Conservation (phyloP, 2,113 vertebrate species). For the Cyanoramphus novaezelandiae region DNA sequence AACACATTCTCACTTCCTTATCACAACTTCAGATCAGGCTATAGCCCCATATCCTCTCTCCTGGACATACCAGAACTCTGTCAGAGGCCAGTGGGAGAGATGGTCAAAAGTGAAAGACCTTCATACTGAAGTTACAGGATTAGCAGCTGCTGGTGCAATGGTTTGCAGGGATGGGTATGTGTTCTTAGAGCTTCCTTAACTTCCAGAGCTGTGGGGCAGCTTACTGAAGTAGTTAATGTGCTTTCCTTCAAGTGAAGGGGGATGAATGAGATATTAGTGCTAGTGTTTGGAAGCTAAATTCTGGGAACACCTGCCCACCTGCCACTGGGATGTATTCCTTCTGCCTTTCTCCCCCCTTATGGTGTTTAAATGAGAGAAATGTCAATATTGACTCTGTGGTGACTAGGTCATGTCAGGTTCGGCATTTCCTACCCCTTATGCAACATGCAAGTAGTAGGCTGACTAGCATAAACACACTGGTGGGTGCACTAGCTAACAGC, state of each 20-base stretch:
- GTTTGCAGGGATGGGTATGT: neutral
- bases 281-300: neutral
- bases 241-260: neutral
- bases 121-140: neutral
- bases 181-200: neutral
- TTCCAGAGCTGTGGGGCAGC: neutral
- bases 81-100: neutral
- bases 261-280: neutral
- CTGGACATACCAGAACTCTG: neutral
- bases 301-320: neutral
- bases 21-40: neutral
- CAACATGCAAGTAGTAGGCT: neutral
- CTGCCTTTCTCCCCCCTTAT: neutral
- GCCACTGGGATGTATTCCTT: neutral
- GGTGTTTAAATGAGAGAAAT: neutral
- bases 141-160: neutral
- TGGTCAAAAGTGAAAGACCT: neutral
- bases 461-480: neutral
- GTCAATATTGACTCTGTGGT: slow-evolving; percentile 17
- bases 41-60: neutral
- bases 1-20: neutral
- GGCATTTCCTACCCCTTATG: neutral
- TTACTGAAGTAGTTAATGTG: neutral
- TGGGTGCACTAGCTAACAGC: neutral
- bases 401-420: neutral